Conservation (phyloP, 2,888 invertebrate species). For the Atethmia centrago region DNA sequence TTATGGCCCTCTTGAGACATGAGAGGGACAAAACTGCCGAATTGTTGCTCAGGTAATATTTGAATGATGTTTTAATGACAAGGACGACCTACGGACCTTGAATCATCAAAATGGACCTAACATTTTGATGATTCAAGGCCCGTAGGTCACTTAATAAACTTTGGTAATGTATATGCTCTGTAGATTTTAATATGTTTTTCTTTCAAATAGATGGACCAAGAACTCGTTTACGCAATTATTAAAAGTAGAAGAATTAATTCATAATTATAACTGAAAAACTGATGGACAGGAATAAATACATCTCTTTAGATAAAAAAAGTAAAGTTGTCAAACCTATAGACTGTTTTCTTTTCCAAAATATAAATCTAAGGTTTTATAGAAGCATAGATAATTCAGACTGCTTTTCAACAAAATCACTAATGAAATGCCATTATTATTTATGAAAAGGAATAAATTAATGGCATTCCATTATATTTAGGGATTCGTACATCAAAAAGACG, state of each 20-base stretch:
- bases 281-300: no score
- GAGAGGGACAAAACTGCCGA: slow-evolving; percentile 22
- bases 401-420: background rate
- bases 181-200: background rate
- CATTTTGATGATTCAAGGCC: background rate
- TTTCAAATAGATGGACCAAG: no score
- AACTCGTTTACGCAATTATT: background rate
- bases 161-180: background rate
- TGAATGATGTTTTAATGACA: background rate
- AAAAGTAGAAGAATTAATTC: background rate
- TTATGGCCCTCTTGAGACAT: slow-evolving; percentile 19
- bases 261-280: background rate
- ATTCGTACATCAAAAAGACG: no score
- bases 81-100: no score
- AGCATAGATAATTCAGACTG: background rate
- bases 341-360: background rate
- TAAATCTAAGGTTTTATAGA: no score
- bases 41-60: slow-evolving; percentile 32
- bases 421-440: background rate
- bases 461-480: background rate
- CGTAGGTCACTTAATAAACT: background rate
- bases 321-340: background rate
- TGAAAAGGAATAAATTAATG: slow-evolving; percentile 10
- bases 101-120: no score
- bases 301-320: background rate